Base-by-base conservation (phyloP, 2,113 vertebrate genomes). In the Megaceryle maxima region DNA sequence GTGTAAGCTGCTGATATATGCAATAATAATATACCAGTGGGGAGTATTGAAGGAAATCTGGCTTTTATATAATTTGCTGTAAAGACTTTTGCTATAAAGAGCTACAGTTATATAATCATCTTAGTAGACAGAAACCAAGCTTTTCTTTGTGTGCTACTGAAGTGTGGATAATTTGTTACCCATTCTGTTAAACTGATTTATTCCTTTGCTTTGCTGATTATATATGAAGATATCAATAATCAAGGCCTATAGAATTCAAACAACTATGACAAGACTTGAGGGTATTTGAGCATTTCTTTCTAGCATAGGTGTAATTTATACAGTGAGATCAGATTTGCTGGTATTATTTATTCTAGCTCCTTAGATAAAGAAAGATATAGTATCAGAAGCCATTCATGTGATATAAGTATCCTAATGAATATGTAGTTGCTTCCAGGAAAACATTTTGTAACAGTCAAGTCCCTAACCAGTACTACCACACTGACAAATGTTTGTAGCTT, bases 1-100 rank as follows among this genome's bases (percentile, higher is more conserved):
- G 39, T 66, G 56, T 51, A 90, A 83, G 72, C 37, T 90, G 53
- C 57, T 84, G 92, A 78, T 91, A 77, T 21, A 75, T 80, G 50
- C 37, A 51, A 68, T 83, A 93, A 96, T 91, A 90, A 93, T 81
- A 64, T 35, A 91, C 17, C 86, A 94, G 57, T 37, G 41, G 57
- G 74, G 48, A 94, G 39, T 66, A 63, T 10, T 39, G 79, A 92
- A 90, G 56, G 81, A 86, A 89, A 79, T 74, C 43, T 86, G 55
- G 8, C 31, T 87, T 86, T 93, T 87, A 87, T 88, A 56, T 89
- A 84, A 95, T 95, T 96, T 57, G 31, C 56, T n/a, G 31, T n/a
- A 31, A 56, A 95, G 72, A 51, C 14, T 44, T 88, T 87, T 80
- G 7, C 16, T 94, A 50, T 57, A 87, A 89, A 86, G 75, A 77